A percentile compares a stretch with the other conserved stretches of the same genome.
phyloP scores from a whole-genome alignment of 1,140 invertebrate species.

The Saccostrea cuccullata region DNA sequence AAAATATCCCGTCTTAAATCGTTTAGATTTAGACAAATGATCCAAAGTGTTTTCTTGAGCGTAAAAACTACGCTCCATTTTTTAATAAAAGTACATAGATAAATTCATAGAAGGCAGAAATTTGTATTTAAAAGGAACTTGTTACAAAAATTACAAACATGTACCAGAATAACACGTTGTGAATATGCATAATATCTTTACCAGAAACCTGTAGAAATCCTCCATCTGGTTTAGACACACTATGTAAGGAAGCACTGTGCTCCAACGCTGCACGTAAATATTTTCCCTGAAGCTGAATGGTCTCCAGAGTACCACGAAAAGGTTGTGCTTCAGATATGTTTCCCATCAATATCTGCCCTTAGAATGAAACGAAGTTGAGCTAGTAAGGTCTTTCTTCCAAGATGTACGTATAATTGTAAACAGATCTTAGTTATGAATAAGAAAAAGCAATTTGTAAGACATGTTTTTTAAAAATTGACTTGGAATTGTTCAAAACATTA shows the following conservation, averaged over 20 bases:
- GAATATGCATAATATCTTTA: slow-evolving; percentile 43
- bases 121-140: neutral
- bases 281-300: slow-evolving; percentile 83
- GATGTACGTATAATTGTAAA: too few species aligned
- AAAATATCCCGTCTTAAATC: too few species aligned
- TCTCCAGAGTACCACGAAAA: slow-evolving; percentile 86
- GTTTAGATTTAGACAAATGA: too few species aligned
- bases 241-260: slow-evolving; percentile 80
- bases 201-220: slow-evolving; percentile 84
- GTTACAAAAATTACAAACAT: neutral
- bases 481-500: neutral
- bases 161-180: neutral
- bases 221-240: slow-evolving; percentile 80
- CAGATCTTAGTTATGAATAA: too few species aligned
- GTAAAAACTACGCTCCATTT: too few species aligned
- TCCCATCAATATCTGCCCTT: slow-evolving; percentile 83
- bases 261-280: slow-evolving; percentile 83
- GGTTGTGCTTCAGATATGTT: slow-evolving; percentile 84
- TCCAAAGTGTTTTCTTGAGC: too few species aligned
- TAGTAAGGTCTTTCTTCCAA: neutral
- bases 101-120: neutral
- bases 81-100: too few species aligned
- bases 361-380: neutral
- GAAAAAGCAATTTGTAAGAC: too few species aligned
- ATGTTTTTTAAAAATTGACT: neutral